Conservation (phyloP, 2,888 invertebrate species). For the Sarcophaga variegata region DNA sequence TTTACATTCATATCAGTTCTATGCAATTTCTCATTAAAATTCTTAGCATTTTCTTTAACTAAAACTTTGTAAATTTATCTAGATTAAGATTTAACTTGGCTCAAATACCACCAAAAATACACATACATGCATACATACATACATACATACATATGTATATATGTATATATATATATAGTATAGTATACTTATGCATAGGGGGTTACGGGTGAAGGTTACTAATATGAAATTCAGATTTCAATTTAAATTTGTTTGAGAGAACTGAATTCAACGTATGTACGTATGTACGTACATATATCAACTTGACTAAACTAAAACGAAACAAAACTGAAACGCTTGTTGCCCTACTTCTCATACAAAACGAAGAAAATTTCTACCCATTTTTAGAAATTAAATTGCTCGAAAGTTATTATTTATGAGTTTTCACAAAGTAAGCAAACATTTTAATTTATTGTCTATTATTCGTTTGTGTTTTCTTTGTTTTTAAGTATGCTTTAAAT, state of each 20-base stretch:
- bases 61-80: constrained; percentile 31
- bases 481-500: neutral
- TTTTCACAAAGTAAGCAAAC: constrained; percentile 11
- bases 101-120: neutral
- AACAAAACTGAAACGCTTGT: neutral
- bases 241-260: constrained; percentile 21
- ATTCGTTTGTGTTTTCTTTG: neutral
- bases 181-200: neutral
- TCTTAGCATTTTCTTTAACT: constrained; percentile 13
- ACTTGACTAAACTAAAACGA: neutral
- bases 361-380: neutral
- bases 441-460: constrained; percentile 32
- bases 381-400: constrained; percentile 42
- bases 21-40: constrained; percentile 47
- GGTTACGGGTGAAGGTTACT: neutral
- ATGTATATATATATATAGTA: neutral
- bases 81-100: constrained; percentile 29
- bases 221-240: constrained; percentile 25
- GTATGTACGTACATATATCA: neutral
- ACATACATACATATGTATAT: too few species aligned
- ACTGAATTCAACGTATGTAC: neutral
- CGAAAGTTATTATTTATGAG: constrained; percentile 18
- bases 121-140: neutral
- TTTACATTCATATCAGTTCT: neutral
- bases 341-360: neutral